These are phyloP conservation scores for Hemaris fuciformis DNA, from an alignment of 2,888 invertebrate genomes.

Conservation along the genomic window DNA sequence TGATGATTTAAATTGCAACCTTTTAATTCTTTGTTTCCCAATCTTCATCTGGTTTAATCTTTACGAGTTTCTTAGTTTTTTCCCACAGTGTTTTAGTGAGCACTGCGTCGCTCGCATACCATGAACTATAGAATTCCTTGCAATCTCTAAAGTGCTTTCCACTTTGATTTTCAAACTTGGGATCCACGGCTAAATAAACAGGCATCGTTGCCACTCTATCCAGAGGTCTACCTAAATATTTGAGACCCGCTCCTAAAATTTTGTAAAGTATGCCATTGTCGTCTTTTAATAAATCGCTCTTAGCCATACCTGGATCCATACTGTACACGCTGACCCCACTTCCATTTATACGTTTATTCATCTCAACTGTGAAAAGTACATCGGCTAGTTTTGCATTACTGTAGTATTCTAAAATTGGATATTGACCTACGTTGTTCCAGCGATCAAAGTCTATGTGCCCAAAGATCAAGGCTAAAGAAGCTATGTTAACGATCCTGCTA, in stretches of 20 bases:
- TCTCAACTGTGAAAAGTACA: slow-evolving; percentile 76
- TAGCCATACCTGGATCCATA: slow-evolving; percentile 91
- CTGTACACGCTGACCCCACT: slow-evolving; percentile 88
- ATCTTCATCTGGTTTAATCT: slow-evolving; percentile 48
- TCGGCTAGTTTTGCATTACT: slow-evolving; percentile 68
- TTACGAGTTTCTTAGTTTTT: slow-evolving; percentile 50
- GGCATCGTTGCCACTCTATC: slow-evolving; percentile 52
- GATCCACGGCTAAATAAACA: slow-evolving; percentile 56
- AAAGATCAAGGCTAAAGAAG: slow-evolving; percentile 83
- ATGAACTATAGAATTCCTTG: slow-evolving; percentile 55
- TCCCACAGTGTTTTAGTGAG: slow-evolving; percentile 52
- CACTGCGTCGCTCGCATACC: slow-evolving; percentile 60
- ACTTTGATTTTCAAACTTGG: slow-evolving; percentile 44
- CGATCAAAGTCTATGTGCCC: slow-evolving; percentile 86
- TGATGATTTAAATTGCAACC: too few relatives aligned
- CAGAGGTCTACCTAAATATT: slow-evolving; percentile 44
- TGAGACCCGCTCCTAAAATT: slow-evolving; percentile 40
- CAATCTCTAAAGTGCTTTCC: slow-evolving; percentile 65
- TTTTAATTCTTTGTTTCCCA: slow-evolving; percentile 60
- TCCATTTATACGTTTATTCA: slow-evolving; percentile 46
- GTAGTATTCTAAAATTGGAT: slow-evolving; percentile 81
- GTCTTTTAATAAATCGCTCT: slow-evolving; percentile 88
- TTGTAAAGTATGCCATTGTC: slow-evolving; percentile 34
- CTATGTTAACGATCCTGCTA: slow-evolving; percentile 58
- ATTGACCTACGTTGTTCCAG: slow-evolving; percentile 85